Percentiles rank a stretch among this genome's conserved stretches.
phyloP scores from a whole-genome alignment of 2,113 vertebrate species.

The Neolamprologus toae region DNA sequence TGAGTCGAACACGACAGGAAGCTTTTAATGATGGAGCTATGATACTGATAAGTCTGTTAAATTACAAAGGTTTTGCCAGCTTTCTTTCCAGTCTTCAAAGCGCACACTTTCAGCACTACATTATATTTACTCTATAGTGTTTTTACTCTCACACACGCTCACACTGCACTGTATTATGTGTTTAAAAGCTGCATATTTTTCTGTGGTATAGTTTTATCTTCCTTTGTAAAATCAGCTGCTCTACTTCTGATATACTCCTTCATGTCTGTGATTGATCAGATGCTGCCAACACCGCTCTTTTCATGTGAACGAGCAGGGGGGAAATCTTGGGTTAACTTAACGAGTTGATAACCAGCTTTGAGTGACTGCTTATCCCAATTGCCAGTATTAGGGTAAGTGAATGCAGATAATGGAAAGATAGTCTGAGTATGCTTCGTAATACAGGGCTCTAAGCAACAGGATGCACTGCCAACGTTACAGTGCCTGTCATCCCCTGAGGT shows the following conservation, averaged over 20 bases:
- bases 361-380: background rate
- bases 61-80: background rate
- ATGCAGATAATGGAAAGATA: background rate
- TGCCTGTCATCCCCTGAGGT: background rate
- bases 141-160: background rate
- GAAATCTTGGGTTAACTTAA: background rate
- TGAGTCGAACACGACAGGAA: background rate
- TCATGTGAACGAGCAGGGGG: background rate
- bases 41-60: background rate
- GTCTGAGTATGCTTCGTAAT: background rate
- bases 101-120: background rate
- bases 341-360: background rate
- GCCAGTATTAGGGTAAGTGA: background rate
- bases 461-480: background rate
- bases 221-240: background rate
- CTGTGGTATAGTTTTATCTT: background rate
- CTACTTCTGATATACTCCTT: accelerated
- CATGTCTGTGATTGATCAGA: background rate
- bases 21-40: background rate
- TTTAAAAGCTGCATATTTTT: background rate
- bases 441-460: background rate
- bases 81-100: background rate
- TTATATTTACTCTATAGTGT: background rate
- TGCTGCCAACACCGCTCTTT: background rate
- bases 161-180: background rate